Conservation (phyloP, 2,113 vertebrate species). For the Nymphicus hollandicus region DNA sequence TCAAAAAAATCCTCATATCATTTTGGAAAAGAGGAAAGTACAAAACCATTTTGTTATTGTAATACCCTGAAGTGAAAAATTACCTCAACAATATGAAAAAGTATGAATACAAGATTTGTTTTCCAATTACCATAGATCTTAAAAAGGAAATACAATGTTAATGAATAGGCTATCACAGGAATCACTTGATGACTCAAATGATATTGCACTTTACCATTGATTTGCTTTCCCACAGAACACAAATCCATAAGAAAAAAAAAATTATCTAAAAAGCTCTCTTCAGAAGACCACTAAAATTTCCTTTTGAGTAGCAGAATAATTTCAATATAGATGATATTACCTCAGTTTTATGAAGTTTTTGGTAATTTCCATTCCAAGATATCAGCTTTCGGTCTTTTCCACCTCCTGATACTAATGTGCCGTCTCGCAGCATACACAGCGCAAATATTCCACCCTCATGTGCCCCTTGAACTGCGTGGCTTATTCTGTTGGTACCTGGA, state of each 20-base stretch:
- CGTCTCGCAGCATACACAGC: constrained; percentile 93
- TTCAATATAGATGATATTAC: constrained; percentile 60
- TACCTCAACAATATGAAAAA: neutral
- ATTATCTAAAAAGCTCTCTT: accelerated
- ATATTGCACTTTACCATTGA: neutral
- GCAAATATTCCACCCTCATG: constrained; percentile 96
- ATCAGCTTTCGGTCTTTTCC: constrained; percentile 92
- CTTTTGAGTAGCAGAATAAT: neutral
- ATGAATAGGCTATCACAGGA: neutral
- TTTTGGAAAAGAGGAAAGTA: neutral
- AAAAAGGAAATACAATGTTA: neutral
- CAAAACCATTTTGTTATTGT: neutral
- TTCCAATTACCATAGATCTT: neutral
- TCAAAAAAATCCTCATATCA: neutral
- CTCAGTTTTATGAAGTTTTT: constrained; percentile 89
- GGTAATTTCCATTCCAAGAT: constrained; percentile 92
- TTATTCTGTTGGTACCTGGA: constrained; percentile 94
- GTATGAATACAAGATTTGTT: neutral
- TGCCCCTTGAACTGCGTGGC: constrained; percentile 88
- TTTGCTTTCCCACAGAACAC: neutral
- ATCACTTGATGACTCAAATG: neutral
- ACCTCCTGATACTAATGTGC: constrained; percentile 90
- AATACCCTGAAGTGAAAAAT: neutral
- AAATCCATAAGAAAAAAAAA: neutral
- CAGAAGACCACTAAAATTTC: neutral